Conservation (phyloP, 1,140 invertebrate genomes). For the Episyrphus balteatus region DNA sequence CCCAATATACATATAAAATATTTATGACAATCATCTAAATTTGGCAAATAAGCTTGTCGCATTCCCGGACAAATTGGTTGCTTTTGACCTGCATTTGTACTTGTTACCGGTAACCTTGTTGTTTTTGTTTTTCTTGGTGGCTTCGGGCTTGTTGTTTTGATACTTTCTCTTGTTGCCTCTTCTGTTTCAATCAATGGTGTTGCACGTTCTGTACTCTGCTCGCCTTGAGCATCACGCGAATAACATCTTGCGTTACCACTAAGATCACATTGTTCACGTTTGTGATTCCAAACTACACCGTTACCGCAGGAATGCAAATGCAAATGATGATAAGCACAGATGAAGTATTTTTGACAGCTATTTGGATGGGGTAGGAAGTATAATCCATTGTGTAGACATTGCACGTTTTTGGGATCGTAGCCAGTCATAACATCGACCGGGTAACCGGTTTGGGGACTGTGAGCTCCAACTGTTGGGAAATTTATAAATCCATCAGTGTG, state of each 20-base stretch:
- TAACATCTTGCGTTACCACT: conserved; percentile 16
- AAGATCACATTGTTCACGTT: conserved; percentile 18
- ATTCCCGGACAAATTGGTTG: conserved; percentile 14
- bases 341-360: conserved; percentile 22
- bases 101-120: background rate
- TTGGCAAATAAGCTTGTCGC: conserved; percentile 22
- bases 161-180: background rate
- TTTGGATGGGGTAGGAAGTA: conserved; percentile 31
- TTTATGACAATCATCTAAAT: conserved; percentile 25
- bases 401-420: conserved; percentile 22
- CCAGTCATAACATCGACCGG: conserved; percentile 19
- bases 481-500: too few relatives aligned
- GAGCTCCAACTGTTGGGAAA: too few relatives aligned
- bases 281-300: conserved; percentile 23
- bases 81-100: background rate
- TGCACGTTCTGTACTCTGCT: background rate
- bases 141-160: background rate
- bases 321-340: conserved; percentile 27
- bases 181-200: background rate
- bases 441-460: conserved; percentile 8
- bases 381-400: conserved; percentile 26
- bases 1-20: conserved; percentile 30
- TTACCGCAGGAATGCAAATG: conserved; percentile 24
- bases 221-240: background rate
- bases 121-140: background rate